These are phyloP conservation scores for Drosophila sechellia DNA, from an alignment of 1,140 invertebrate species.

Conservation along the genomic window DNA sequence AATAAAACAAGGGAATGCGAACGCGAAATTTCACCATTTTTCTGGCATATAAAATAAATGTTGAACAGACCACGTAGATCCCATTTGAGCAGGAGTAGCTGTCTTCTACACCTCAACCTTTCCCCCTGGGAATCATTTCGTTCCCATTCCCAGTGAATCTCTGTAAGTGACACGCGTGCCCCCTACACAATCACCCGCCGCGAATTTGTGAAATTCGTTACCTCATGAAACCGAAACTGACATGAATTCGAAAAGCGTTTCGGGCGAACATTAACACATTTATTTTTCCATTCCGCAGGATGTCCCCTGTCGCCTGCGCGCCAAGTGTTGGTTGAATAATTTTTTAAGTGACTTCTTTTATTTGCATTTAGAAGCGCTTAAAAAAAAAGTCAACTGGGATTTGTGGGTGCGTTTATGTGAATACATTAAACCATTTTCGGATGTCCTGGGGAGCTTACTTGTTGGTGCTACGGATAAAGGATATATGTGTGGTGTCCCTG, in stretches of 20 bases:
- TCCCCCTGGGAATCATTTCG: slow-evolving; percentile 14
- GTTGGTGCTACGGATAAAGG: background rate
- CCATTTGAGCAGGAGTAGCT: slow-evolving; percentile 52
- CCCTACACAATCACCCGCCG: slow-evolving; percentile 25
- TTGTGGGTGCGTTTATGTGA: slow-evolving; percentile 45
- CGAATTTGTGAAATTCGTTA: slow-evolving; percentile 68
- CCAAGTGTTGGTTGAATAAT: slow-evolving; percentile 61
- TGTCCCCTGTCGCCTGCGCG: slow-evolving; percentile 28
- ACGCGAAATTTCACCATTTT: no score
- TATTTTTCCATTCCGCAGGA: slow-evolving; percentile 32
- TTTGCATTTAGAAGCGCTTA: slow-evolving; percentile 71
- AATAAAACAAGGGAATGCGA: slow-evolving; percentile 1
- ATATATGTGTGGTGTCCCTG: background rate
- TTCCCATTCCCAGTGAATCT: slow-evolving; percentile 39
- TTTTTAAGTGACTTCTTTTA: slow-evolving; percentile 79
- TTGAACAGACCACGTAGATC: slow-evolving; percentile 56
- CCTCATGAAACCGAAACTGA: slow-evolving; percentile 72
- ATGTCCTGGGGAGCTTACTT: background rate
- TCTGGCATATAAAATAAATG: no score
- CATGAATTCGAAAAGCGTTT: slow-evolving; percentile 78
- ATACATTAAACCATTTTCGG: slow-evolving; percentile 51
- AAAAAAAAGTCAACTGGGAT: slow-evolving; percentile 52
- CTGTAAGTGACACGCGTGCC: slow-evolving; percentile 64
- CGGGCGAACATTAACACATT: slow-evolving; percentile 73
- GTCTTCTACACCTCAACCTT: slow-evolving; percentile 12